Evolutionary conservation across 2,113 vertebrate genomes (phyloP).

Genomic region (Oreochromis tanganicae): DNA sequence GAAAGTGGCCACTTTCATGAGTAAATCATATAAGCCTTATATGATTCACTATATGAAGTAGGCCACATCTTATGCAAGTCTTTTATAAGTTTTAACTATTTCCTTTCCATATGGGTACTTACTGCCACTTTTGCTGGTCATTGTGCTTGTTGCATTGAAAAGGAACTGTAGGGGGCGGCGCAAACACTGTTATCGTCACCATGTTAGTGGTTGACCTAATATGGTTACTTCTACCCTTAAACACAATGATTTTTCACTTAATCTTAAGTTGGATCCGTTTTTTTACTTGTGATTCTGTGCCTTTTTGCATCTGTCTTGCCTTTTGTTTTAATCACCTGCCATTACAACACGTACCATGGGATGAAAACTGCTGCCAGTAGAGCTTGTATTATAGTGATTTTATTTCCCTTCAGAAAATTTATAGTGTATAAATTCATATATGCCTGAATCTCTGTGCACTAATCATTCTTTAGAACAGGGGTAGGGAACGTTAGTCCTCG

Average conservation of each 20-base stretch:
- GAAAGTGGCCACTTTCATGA: too few relatives aligned
- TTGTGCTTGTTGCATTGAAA: background rate
- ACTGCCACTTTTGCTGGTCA: background rate
- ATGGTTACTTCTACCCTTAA: background rate
- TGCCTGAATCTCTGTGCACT: constrained; percentile 17
- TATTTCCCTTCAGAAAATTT: constrained; percentile 74
- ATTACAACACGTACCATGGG: constrained; percentile 55
- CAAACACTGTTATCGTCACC: background rate
- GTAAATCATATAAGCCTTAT: too few relatives aligned
- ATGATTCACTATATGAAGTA: too few relatives aligned
- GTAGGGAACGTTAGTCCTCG: background rate
- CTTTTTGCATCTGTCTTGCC: constrained; percentile 82
- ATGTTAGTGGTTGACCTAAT: background rate
- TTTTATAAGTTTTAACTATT: too few relatives aligned
- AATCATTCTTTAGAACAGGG: background rate
- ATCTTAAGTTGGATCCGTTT: constrained; percentile 60
- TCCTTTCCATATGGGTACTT: background rate
- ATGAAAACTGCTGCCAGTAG: constrained; percentile 79
- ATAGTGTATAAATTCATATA: constrained; percentile 54
- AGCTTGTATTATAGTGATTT: constrained; percentile 85
- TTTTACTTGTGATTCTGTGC: constrained; percentile 82
- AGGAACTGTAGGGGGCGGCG: background rate
- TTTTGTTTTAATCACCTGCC: constrained; percentile 77
- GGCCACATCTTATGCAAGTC: too few relatives aligned
- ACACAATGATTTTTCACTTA: background rate